These are phyloP conservation scores for Lutjanus campechanus DNA, from an alignment of 2,797 vertebrate genomes.

Conservation along the genomic window DNA sequence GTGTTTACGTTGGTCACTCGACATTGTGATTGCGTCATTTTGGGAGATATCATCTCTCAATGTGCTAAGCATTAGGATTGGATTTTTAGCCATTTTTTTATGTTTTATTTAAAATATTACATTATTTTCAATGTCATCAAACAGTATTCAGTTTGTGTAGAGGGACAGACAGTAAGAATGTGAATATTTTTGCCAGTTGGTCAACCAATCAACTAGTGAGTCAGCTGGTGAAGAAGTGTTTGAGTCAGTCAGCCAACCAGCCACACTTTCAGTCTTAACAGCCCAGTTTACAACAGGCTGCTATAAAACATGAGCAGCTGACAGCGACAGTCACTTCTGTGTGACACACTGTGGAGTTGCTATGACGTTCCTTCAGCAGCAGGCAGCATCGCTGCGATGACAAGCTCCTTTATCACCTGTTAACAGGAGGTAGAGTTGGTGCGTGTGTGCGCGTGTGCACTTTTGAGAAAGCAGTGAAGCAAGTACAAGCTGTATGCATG, in stretches of 20 bases:
- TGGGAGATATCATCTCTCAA: not conserved
- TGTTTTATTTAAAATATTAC: no score
- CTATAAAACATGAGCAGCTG: constrained; percentile 76
- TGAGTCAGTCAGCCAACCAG: constrained; percentile 37
- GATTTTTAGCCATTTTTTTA: not conserved
- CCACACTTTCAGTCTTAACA: constrained; percentile 50
- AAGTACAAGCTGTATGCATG: constrained; percentile 31
- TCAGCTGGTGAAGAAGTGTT: constrained; percentile 36
- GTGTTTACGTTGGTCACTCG: not conserved
- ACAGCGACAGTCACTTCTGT: constrained; percentile 78
- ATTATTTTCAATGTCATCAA: not conserved
- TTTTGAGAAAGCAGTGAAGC: constrained; percentile 41
- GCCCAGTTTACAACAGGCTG: constrained; percentile 62
- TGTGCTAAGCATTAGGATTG: not conserved
- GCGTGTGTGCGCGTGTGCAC: constrained; percentile 37
- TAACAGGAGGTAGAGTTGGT: constrained; percentile 79
- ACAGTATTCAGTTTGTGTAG: not conserved
- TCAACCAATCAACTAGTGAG: constrained; percentile 33
- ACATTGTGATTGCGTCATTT: not conserved
- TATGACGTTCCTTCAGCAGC: constrained; percentile 56
- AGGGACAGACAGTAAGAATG: not conserved
- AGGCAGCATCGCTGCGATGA: constrained; percentile 56
- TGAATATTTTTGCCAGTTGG: constrained; percentile 29
- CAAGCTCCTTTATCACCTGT: constrained; percentile 83
- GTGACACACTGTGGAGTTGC: constrained; percentile 78